These are phyloP conservation scores for Adrianichthys oophorus DNA, from an alignment of 2,797 vertebrate species.

Conservation along the genomic window DNA sequence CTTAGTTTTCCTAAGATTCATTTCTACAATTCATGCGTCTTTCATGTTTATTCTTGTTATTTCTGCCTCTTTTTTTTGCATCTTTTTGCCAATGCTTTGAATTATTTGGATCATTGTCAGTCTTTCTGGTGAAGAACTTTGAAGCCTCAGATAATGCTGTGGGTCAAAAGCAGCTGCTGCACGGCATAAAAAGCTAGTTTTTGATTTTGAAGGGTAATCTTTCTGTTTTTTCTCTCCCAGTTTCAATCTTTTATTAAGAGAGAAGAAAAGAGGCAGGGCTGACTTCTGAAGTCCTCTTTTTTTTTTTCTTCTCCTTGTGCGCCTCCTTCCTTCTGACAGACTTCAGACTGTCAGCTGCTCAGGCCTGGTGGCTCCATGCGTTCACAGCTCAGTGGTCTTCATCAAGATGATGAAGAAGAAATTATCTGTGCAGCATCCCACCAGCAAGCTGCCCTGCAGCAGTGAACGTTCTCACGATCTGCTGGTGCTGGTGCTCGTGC, in stretches of 20 bases:
- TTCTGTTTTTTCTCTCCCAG: too few relatives aligned
- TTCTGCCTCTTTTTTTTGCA: too few relatives aligned
- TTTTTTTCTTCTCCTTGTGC: neutral
- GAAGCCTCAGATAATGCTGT: too few relatives aligned
- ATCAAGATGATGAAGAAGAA: constrained; percentile 58
- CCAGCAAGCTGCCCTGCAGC: constrained; percentile 51
- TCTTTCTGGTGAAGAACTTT: too few relatives aligned
- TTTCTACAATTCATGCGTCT: too few relatives aligned
- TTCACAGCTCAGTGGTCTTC: constrained; percentile 56
- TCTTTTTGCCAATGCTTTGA: too few relatives aligned
- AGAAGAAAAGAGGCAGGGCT: neutral
- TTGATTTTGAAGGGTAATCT: too few relatives aligned
- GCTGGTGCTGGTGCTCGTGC: constrained; percentile 28
- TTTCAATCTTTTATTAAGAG: neutral
- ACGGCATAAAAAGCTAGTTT: too few relatives aligned
- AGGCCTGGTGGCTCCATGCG: constrained; percentile 43
- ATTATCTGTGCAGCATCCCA: constrained; percentile 54
- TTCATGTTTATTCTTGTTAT: too few relatives aligned
- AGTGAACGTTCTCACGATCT: constrained; percentile 46
- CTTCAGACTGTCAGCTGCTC: constrained; percentile 11
- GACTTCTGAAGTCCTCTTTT: constrained; percentile 2
- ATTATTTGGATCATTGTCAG: too few relatives aligned
- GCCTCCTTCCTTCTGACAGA: neutral
- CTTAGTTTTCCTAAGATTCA: too few relatives aligned
- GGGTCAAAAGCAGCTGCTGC: too few relatives aligned